phyloP scores from a whole-genome alignment of 2,797 vertebrate genomes.

The Channallabes apus region DNA sequence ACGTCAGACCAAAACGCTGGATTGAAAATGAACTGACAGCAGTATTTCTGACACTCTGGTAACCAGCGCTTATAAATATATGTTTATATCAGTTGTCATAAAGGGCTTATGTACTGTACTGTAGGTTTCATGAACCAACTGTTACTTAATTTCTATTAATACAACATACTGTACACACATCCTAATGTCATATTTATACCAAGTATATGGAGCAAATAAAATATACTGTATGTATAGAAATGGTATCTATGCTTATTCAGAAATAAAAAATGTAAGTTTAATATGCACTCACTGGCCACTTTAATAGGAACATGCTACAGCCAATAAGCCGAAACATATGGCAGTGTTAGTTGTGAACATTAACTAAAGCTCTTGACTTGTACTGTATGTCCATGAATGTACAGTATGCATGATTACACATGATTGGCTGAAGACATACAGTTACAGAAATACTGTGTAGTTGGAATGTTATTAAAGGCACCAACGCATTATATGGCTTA shows the following conservation, averaged over 20 bases:
- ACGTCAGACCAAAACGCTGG: not conserved
- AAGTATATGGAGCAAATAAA: not conserved
- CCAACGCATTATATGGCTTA: not conserved
- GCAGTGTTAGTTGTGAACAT: not conserved
- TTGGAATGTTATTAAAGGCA: not conserved
- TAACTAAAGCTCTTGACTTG: not conserved
- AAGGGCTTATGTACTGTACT: not conserved
- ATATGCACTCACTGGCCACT: not conserved
- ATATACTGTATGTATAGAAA: not conserved
- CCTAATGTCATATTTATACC: not conserved
- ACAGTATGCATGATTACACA: not conserved
- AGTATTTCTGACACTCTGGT: not conserved
- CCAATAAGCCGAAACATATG: not conserved
- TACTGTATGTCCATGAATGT: not conserved
- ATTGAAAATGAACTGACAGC: not conserved
- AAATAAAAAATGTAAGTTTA: not conserved
- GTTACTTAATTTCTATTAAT: not conserved
- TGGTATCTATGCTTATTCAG: not conserved
- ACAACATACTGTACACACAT: not conserved
- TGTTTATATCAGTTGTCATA: not conserved
- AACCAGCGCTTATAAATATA: too few species aligned
- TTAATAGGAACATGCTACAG: not conserved
- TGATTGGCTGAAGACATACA: not conserved
- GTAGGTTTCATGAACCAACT: not conserved
- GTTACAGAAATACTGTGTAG: not conserved